These are phyloP conservation scores for Esperia sulphurella DNA, from an alignment of 2,888 invertebrate species.

Conservation along the genomic window DNA sequence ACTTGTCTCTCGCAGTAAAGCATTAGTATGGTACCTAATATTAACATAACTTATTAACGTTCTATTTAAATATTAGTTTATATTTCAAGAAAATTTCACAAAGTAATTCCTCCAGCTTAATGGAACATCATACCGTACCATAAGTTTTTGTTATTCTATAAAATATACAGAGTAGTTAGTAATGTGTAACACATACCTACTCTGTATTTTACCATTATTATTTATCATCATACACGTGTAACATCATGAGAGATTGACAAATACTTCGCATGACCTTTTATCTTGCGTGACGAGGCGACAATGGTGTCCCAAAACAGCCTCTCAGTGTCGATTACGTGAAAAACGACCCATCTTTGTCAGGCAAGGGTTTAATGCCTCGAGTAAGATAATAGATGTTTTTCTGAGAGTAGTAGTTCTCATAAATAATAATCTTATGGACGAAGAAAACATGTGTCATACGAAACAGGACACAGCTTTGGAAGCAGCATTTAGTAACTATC, in stretches of 20 bases:
- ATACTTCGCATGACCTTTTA: conserved; percentile 35
- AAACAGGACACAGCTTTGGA: not conserved
- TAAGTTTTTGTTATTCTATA: no score
- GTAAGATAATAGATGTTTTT: conserved; percentile 32
- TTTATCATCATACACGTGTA: conserved; percentile 25
- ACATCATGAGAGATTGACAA: conserved; percentile 39
- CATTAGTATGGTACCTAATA: no score
- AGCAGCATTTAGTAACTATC: no score
- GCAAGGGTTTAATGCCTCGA: conserved; percentile 23
- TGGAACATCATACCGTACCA: no score
- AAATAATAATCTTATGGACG: not conserved
- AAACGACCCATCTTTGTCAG: conserved; percentile 6
- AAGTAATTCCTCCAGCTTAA: no score
- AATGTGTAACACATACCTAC: not conserved
- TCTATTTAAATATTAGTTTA: no score
- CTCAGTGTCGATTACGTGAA: conserved; percentile 24
- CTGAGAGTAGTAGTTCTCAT: conserved; percentile 2
- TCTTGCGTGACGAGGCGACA: conserved; percentile 36
- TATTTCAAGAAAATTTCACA: no score
- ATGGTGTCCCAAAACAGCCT: conserved; percentile 19
- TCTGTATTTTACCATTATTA: not conserved
- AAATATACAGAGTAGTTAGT: no score
- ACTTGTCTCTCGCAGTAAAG: no score
- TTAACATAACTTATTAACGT: no score
- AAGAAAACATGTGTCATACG: not conserved